Conservation (phyloP, 1,140 invertebrate genomes). For the Sycophaga agraensis region DNA sequence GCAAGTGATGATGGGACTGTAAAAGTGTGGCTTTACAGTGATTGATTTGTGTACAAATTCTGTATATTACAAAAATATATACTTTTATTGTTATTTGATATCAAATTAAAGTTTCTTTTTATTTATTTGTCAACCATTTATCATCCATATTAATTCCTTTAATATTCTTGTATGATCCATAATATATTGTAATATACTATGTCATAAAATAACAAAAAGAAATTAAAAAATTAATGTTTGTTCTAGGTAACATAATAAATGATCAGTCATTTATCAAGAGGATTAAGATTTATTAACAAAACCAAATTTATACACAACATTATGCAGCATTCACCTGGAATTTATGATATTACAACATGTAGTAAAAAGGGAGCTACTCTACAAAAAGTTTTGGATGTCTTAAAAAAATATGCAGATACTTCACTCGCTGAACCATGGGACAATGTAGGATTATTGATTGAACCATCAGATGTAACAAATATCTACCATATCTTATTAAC, state of each 20-base stretch:
- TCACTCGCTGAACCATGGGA: slow-evolving; percentile 86
- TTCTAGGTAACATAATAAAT: slow-evolving; percentile 33
- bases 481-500: slow-evolving; percentile 80
- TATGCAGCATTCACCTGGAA: not conserved
- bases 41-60: slow-evolving; percentile 34
- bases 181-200: no score
- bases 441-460: slow-evolving; percentile 90
- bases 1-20: slow-evolving; percentile 92
- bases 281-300: slow-evolving; percentile 10
- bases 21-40: slow-evolving; percentile 75
- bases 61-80: slow-evolving; percentile 31
- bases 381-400: slow-evolving; percentile 61
- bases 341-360: slow-evolving; percentile 20
- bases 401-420: slow-evolving; percentile 73
- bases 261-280: slow-evolving; percentile 7
- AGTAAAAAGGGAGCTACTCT: slow-evolving; percentile 58
- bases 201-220: not conserved
- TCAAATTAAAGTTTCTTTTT: slow-evolving; percentile 19
- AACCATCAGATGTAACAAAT: slow-evolving; percentile 67
- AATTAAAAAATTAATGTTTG: slow-evolving; percentile 5
- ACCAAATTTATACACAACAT: not conserved
- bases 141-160: no score
- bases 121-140: slow-evolving; percentile 2
- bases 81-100: slow-evolving; percentile 30
- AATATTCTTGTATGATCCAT: no score